Evolutionary conservation across 2,888 invertebrate species (phyloP), one percentile per base, ranked within the genome.

Genomic region (Mellilla xanthometata): DNA sequence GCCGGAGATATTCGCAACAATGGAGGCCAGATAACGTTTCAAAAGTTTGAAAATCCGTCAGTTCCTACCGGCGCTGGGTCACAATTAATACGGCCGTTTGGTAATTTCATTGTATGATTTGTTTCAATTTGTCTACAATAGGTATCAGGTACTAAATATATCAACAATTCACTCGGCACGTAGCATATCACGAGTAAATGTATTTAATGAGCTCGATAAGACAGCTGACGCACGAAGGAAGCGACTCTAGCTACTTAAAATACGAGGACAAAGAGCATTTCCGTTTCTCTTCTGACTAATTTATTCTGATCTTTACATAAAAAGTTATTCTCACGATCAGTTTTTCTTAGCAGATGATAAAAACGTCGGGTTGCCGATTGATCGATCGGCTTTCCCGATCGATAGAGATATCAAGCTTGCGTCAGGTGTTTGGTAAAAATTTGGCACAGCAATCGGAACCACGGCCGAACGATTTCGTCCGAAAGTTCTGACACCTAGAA

Each of bases 1-100:
- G 87, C 82, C 86, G 85, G 87, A 88, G 88, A 88, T 89, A 89
- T 88, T 87, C 81, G 88, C 89, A 89, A 89, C 89, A 89, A 89
- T 89, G 80, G 88, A 87, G 86, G 86, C 86, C 86, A 88, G 89
- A 89, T 89, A 88, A 85, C 84, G 74, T 89, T 89, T 80, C 86
- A 88, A 88, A 87, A 86, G 85, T 86, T 83, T 75, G 79, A 88
- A 87, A 86, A 89, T 85, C 77, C 81, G 79, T 76, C 76, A 69
- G 69, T 74, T 85, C 79, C 82, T 78, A 67, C 60, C 63, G 58
- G 58, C 63, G 54, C 67, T 3, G 72, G 62, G 63, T 59, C 68
- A 74, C 78, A 79, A 81, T 84, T 85, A 86, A 80, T 79, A 76
- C 75, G 72, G 48, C 54, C 56, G 68, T 82, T 84, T 81, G 64